Conservation (phyloP, 2,888 invertebrate species). For the Hemistola chrysoprasaria region DNA sequence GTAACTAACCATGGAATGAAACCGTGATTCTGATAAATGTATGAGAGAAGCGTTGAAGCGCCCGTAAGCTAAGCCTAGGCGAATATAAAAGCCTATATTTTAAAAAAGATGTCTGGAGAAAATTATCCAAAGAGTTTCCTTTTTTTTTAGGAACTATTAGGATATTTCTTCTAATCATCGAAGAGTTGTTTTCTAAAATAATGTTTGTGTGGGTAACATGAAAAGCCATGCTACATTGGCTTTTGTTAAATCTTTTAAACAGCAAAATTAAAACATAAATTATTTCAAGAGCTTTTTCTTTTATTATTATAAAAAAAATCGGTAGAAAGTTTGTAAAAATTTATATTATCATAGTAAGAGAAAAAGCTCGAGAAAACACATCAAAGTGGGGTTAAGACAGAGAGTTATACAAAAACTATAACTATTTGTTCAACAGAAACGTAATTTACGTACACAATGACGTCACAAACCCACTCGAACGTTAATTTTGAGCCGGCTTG, state of each 20-base stretch:
- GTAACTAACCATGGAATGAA: slow-evolving; percentile 13
- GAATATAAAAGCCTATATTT: slow-evolving; percentile 45
- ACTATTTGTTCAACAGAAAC: slow-evolving; percentile 11
- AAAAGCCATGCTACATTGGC: slow-evolving; percentile 49
- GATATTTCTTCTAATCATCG: background rate
- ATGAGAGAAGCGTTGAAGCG: slow-evolving; percentile 77
- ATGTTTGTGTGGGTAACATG: slow-evolving; percentile 26
- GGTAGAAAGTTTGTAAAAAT: no score
- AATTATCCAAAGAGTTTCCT: no score
- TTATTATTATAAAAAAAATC: no score
- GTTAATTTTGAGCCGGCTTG: slow-evolving; percentile 13
- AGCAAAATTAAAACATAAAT: slow-evolving; percentile 13
- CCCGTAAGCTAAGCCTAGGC: slow-evolving; percentile 58
- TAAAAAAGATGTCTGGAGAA: slow-evolving; percentile 3
- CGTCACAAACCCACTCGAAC: slow-evolving; percentile 29
- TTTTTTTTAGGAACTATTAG: no score
- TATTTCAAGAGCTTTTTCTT: slow-evolving; percentile 10
- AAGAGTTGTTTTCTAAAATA: background rate
- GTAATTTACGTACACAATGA: slow-evolving; percentile 12
- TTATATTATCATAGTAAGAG: no score
- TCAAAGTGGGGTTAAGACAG: slow-evolving; percentile 18
- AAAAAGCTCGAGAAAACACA: slow-evolving; percentile 1
- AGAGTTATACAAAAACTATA: background rate
- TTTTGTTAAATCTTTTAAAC: background rate
- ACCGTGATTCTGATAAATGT: slow-evolving; percentile 36